Base-by-base conservation (phyloP, 2,797 vertebrate genomes). In the Otolemur crassicaudatus region DNA sequence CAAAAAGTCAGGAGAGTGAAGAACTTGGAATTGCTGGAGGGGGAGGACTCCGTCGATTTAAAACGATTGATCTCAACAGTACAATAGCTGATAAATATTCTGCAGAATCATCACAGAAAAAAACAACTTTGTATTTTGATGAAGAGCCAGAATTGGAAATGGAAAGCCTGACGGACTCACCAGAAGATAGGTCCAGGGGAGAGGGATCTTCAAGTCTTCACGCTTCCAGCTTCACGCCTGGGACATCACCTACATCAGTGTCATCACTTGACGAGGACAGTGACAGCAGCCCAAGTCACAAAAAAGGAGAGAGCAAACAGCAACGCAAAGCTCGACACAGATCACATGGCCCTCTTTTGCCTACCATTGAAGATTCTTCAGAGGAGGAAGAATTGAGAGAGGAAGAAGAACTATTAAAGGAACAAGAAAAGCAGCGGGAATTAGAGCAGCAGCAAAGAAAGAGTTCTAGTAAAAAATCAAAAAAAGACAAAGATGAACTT, bases 261-360 rank as follows among this genome's bases (percentile, higher is more conserved):
- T 99, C 99, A 12, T 99, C 99, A 31, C 98, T 99, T 27, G 99
- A 99, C 29, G 99, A 99, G 97, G 99, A 99, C 94, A 99, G 99
- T 97, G 99, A 99, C 98, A 99, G 99, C 87, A 99, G 99, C 96
- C 99, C 99, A 4, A 99, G 99, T 98, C 99, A 99, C 98, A 99
- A 98, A 97, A 99, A 99, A 96, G 99, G 99, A n/a, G 99, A 99
- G 94, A 99, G 99, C 97, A 99, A 99, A 97, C 99, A 99, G 9
- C 99, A 99, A 91, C 99, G 99, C 61, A 99, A 99, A 98, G 99
- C 99, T 77, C 99, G 99, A 25, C 99, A 99, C 97, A 98, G 99
- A 75, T 98, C 99, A 22, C 98, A 99, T 65, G 99, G 99, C 40
- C 99, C 99, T 96, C 98, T 99, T 82, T 99, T 99, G 61, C 99